These are phyloP conservation scores for Thalassarche chlororhynchos DNA, from an alignment of 2,113 vertebrate genomes.

Conservation along the genomic window DNA sequence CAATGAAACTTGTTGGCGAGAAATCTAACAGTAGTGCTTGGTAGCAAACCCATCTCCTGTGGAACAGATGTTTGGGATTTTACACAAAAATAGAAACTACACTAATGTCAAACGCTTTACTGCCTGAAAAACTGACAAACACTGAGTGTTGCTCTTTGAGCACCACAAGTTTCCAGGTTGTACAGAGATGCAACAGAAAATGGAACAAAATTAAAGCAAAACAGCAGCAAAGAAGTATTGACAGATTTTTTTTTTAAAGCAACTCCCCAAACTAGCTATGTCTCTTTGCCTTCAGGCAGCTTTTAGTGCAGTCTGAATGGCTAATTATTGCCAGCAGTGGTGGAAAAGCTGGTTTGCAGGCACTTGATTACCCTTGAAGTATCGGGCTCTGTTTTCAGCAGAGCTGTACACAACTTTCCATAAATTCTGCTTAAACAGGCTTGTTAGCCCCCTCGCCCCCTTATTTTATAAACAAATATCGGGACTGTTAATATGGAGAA, in stretches of 20 bases:
- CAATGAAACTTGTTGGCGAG: constrained; percentile 73
- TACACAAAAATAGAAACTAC: constrained; percentile 67
- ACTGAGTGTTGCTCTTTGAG: background rate
- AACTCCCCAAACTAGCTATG: background rate
- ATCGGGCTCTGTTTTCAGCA: background rate
- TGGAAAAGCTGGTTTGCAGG: constrained; percentile 65
- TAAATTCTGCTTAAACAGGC: constrained; percentile 14
- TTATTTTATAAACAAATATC: background rate
- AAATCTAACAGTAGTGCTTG: constrained; percentile 81
- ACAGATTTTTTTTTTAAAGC: background rate
- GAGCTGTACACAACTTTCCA: background rate
- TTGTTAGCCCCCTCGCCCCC: background rate
- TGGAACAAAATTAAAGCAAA: background rate
- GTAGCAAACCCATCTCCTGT: constrained; percentile 77
- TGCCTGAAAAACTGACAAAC: constrained; percentile 5
- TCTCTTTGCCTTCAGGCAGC: constrained; percentile 68
- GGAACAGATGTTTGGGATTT: constrained; percentile 74
- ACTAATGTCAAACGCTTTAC: background rate
- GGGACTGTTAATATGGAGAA: background rate
- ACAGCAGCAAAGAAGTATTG: background rate
- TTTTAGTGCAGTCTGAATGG: constrained; percentile 79
- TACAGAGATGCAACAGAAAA: background rate
- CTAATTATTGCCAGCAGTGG: constrained; percentile 76
- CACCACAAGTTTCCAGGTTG: background rate
- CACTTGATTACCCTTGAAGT: background rate